Evolutionary conservation across 2,888 invertebrate genomes (phyloP).

Genomic region (Catocala fraxini): DNA sequence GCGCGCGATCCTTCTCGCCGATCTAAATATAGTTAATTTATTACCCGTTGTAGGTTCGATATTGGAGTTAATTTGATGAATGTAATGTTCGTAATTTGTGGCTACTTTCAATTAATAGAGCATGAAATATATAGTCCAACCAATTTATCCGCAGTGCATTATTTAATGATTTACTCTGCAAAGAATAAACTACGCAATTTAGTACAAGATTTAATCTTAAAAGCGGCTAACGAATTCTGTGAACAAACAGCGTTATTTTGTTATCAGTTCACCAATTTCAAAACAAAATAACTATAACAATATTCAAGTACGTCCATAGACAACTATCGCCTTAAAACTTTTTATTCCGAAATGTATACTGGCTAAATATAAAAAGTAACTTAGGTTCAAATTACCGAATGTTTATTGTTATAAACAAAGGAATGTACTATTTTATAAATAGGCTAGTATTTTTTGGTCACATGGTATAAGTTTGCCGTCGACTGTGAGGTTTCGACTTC

Average conservation of each 20-base stretch:
- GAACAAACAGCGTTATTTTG: slow-evolving; percentile 13
- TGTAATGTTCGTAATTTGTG: slow-evolving; percentile 10
- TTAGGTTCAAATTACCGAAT: too few relatives aligned
- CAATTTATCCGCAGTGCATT: too few relatives aligned
- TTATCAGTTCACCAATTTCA: slow-evolving; percentile 11
- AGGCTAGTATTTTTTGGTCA: too few relatives aligned
- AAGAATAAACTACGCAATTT: too few relatives aligned
- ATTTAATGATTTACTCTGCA: too few relatives aligned
- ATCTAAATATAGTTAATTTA: slow-evolving; percentile 39
- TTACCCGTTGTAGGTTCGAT: slow-evolving; percentile 20
- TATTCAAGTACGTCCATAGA: slow-evolving; percentile 5
- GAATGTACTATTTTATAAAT: too few relatives aligned
- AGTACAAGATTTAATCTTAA: background rate
- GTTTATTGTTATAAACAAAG: too few relatives aligned
- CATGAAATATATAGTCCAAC: too few relatives aligned
- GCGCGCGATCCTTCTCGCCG: slow-evolving; percentile 29
- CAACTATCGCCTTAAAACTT: slow-evolving; percentile 8
- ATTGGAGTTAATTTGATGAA: slow-evolving; percentile 23
- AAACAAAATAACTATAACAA: slow-evolving; percentile 13
- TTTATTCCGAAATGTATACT: slow-evolving; percentile 7
- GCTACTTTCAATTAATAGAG: background rate
- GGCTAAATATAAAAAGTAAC: slow-evolving; percentile 8
- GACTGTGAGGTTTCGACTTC: too few relatives aligned
- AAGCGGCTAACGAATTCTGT: background rate
- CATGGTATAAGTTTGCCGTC: too few relatives aligned